Base-by-base conservation (phyloP, 1,140 invertebrate genomes). In the Drosophila navojoa region DNA sequence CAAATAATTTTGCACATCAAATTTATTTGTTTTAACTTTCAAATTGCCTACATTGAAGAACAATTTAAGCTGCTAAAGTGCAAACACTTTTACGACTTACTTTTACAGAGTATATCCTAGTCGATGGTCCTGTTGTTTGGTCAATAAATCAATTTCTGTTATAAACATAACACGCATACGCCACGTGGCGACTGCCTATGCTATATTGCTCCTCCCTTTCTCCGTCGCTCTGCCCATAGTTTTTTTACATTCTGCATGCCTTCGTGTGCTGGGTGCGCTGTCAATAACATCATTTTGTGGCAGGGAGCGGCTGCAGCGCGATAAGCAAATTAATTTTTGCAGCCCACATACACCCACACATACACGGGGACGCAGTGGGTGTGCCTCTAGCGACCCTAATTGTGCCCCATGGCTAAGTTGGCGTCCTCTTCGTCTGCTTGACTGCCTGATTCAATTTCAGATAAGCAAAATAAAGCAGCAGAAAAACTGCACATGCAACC, bases 141-240 rank as follows among this genome's bases (percentile, higher is more conserved):
- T 89, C 84, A 89, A 89, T 89, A 89, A 89, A 89, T 89, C 84
- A 89, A 89, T 89, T 89, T 89, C 89, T 64, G 70, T 74, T 79
- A 87, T 84, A 84, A 87, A 84, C 85, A 89, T 89, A 90, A 84
- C 84, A 87, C 84, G 84, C 84, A 87, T 84, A 84, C 85, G 84
- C 82, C 70, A 81, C 79, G 59, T 77, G 73, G 73, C 53, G 58
- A 57, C 63, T 49, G 67, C 49, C 60, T 66, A 70, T 75, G 54
- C 71, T 71, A 59, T 29, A 63, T 40, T 10, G 38, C 50, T 67
- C 6, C 19, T 15, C n/a, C 35, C 15, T 16, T 64, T 38, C 59
- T 62, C 25, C 19, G 50, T 71, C 75, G 35, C 11, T 38, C 10
- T 38, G 11, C 35, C 35, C 35, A 87, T 87, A 86, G 81, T 87